Base-by-base conservation (phyloP, 2,888 invertebrate species). In the Lobophora halterata region DNA sequence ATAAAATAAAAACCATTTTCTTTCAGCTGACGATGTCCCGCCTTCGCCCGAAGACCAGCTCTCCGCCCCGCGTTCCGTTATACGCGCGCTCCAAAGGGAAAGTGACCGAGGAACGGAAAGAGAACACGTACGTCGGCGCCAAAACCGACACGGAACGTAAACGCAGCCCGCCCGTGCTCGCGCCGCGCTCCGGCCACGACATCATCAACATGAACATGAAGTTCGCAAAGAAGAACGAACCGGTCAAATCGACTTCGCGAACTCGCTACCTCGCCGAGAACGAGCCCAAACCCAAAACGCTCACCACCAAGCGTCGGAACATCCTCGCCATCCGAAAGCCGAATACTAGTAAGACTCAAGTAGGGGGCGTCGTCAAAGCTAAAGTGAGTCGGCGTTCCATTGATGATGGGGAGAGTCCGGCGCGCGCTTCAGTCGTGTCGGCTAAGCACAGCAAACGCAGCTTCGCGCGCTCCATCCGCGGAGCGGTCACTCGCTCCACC, bases 21-120 rank as follows among this genome's bases (percentile, higher is more conserved):
- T 77, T 76, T 9, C 74, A 86, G 86, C 46, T 86, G 36, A 79
- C 83, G 24, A 77, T 75, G 79, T 80, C 83, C 1, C 77, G 86
- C 2, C 57, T 86, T 21, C 79, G 85, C 10, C 78, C 82, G 8
- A 83, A 83, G 62, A 70, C 77, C 11, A 55, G 65, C 23, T 82
- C 82, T 0, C 81, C 85, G 21, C 58, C 70, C 3, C 69, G 82
- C 9, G 65, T 58, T 54, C 83, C 81, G 19, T 64, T 79, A 11
- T 86, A 75, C 68, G 66, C 71, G 10, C 80, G 86, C 30, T 65
- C 79, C 31, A 86, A 85, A 44, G 71, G 58, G 3, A 86, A 85
- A 39, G 76, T 71, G 26, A 76, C 71, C 2, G 85, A 86, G 46
- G 87, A 87, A 37, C 74, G 86, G 40, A 87, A 87, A 44, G 87